phyloP scores from a whole-genome alignment of 2,888 invertebrate species.

The Carcina quercana region DNA sequence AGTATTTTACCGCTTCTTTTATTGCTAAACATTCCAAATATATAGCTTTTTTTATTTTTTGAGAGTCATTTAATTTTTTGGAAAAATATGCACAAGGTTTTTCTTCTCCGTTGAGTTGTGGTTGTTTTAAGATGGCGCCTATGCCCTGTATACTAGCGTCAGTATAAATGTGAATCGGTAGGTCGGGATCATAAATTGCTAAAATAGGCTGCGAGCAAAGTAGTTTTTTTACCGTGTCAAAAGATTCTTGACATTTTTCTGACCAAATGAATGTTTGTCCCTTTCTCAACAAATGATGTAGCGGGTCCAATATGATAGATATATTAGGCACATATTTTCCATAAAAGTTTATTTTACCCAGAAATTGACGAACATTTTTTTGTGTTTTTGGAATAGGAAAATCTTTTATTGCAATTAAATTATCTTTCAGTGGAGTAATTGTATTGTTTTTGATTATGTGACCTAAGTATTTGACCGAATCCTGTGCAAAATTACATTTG shows the following conservation, averaged over 20 bases:
- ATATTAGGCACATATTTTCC: constrained; percentile 17
- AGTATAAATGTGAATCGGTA: constrained; percentile 22
- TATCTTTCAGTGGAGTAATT: constrained; percentile 20
- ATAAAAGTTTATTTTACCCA: constrained; percentile 22
- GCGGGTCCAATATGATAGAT: constrained; percentile 20
- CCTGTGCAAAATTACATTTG: constrained; percentile 20
- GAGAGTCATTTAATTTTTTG: no score
- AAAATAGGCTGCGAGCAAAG: constrained; percentile 16
- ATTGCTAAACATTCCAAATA: no score
- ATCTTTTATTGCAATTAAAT: constrained; percentile 14
- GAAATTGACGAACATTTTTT: constrained; percentile 14
- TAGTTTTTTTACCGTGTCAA: constrained; percentile 14
- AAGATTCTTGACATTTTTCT: constrained; percentile 15
- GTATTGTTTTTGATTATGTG: constrained; percentile 22
- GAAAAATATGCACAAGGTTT: no score
- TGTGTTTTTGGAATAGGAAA: constrained; percentile 14
- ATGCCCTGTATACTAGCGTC: no score
- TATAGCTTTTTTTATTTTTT: no score
- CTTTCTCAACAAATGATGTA: constrained; percentile 22
- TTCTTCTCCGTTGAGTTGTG: no score
- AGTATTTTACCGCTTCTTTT: no score
- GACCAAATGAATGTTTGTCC: constrained; percentile 17
- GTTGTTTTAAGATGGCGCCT: no score
- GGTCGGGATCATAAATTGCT: constrained; percentile 17
- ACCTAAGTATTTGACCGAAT: constrained; percentile 20